phyloP scores from a whole-genome alignment of 2,888 invertebrate species.

The Bruchidius siliquastri region DNA sequence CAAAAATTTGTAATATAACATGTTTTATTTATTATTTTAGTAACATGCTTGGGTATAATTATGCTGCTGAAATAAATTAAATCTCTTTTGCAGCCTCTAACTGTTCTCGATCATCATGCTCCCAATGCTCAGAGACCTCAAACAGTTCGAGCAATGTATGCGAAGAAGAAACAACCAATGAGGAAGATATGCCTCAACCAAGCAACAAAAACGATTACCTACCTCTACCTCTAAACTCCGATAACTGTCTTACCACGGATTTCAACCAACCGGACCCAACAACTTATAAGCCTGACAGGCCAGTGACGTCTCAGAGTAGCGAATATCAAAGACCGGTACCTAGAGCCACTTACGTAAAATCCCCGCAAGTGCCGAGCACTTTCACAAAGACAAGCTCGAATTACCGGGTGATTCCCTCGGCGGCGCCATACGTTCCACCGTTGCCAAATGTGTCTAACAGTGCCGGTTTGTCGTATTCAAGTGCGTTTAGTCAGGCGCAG shows the following conservation, averaged over 20 bases:
- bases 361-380: conserved; percentile 35
- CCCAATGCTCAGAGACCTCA: conserved; percentile 55
- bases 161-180: conserved; percentile 26
- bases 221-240: conserved; percentile 19
- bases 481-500: conserved; percentile 1
- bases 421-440: conserved; percentile 23
- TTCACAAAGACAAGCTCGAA: conserved; percentile 23
- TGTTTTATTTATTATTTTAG: too few relatives aligned
- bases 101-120: conserved; percentile 68
- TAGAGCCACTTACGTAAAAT: conserved; percentile 36
- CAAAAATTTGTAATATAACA: too few relatives aligned
- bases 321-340: conserved; percentile 30
- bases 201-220: conserved; percentile 16
- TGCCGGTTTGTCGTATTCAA: conserved; percentile 1
- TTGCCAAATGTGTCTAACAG: conserved; percentile 19
- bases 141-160: conserved; percentile 41
- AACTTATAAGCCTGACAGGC: conserved; percentile 39
- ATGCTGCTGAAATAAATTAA: too few relatives aligned
- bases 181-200: conserved; percentile 32
- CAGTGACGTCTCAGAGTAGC: conserved; percentile 19
- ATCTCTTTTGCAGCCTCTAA: conserved; percentile 55
- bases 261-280: conserved; percentile 43
- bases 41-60: background rate
- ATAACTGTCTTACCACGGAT: conserved; percentile 43
- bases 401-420: background rate